Percentiles rank a stretch among this genome's conserved stretches.
Conservation (phyloP, 1,140 invertebrate genomes). For the Aethina tumida region DNA sequence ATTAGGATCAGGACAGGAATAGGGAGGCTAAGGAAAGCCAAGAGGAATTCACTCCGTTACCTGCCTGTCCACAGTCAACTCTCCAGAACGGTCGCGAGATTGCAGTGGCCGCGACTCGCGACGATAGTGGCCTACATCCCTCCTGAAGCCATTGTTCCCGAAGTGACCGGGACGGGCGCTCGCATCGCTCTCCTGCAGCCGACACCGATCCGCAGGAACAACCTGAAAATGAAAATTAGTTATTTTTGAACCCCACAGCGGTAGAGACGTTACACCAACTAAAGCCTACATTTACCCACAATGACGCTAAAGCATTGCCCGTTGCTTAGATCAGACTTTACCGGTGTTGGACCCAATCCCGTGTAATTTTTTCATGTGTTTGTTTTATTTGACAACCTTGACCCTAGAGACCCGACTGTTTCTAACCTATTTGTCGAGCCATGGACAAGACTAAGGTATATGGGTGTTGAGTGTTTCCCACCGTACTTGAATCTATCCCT, state of each 20-base stretch:
- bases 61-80: too few relatives aligned
- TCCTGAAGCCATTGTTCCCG: too few relatives aligned
- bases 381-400: constrained; percentile 17
- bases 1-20: too few relatives aligned
- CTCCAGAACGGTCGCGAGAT: too few relatives aligned
- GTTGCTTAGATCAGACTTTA: constrained; percentile 1
- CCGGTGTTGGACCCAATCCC: constrained; percentile 4
- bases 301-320: constrained; percentile 6
- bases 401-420: constrained; percentile 16
- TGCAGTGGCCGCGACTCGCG: too few relatives aligned
- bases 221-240: constrained; percentile 15
- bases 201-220: constrained; percentile 13
- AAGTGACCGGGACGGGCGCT: constrained; percentile 4
- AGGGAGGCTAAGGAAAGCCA: too few relatives aligned
- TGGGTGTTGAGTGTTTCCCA: constrained; percentile 17
- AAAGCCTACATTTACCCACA: background rate
- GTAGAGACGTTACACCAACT: constrained; percentile 10
- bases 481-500: too few relatives aligned
- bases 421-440: constrained; percentile 12
- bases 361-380: constrained; percentile 14
- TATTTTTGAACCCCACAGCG: constrained; percentile 15
- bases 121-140: too few relatives aligned
- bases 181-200: constrained; percentile 5
- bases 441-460: constrained; percentile 16
- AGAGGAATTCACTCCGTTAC: too few relatives aligned